A percentile compares a stretch with the other conserved stretches of the same genome.
Evolutionary conservation across 92 coral and sea anemone species (phyloP).

Genomic region (Parazoanthus darwini): DNA sequence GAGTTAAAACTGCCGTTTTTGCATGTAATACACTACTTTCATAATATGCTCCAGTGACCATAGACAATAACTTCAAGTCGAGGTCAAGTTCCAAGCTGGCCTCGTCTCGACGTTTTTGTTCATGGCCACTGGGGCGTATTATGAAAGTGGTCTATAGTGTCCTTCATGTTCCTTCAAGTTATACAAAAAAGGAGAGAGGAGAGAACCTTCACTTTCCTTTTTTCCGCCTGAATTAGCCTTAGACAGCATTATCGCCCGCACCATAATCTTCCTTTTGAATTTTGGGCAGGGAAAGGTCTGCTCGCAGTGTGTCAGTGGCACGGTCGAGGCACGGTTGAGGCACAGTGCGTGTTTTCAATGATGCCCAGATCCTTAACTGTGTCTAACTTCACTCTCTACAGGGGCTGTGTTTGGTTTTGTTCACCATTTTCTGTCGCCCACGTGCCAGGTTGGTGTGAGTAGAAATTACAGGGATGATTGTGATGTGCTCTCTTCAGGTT

Average conservation of each 20-base stretch:
- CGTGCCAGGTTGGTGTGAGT: neutral
- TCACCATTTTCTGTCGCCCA: conserved; percentile 19
- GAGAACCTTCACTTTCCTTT: neutral
- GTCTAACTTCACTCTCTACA: neutral
- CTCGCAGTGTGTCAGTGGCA: too few species aligned
- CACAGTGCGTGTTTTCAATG: too few species aligned
- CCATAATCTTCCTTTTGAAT: too few species aligned
- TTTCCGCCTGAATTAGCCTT: neutral
- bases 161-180: neutral
- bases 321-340: too few species aligned
- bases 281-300: too few species aligned
- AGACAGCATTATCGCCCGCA: too few species aligned
- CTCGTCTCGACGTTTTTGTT: too few species aligned
- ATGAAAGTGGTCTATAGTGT: neutral
- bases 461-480: neutral
- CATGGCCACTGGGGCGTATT: too few species aligned
- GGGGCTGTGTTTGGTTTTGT: conserved; percentile 9
- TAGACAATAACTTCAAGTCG: too few species aligned
- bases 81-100: too few species aligned
- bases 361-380: neutral
- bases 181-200: too few species aligned
- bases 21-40: neutral
- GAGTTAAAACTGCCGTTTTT: neutral
- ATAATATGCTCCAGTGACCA: too few species aligned
- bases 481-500: neutral